Evolutionary conservation across 2,797 vertebrate genomes (phyloP).

Genomic region (Liasis olivaceus): DNA sequence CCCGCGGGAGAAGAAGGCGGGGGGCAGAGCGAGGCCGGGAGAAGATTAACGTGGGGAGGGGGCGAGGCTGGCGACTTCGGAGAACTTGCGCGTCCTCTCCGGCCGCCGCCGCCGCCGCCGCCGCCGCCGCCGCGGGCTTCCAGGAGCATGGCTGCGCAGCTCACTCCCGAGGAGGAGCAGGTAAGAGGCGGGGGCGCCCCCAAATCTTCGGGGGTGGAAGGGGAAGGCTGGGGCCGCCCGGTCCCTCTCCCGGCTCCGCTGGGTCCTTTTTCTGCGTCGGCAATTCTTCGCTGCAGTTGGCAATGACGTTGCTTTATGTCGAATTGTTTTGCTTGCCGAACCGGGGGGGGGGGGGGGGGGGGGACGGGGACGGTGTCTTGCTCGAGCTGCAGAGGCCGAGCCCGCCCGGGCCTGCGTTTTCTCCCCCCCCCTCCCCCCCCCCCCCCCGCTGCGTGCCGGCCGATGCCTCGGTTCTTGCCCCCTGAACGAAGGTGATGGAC

Average conservation of each 20-base stretch:
- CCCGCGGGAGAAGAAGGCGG: not conserved
- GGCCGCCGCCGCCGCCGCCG: too few species aligned
- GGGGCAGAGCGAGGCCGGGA: not conserved
- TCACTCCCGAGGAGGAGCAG: slow-evolving; percentile 93
- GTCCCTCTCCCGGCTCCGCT: not conserved
- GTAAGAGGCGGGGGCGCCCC: slow-evolving; percentile 69
- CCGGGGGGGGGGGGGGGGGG: not conserved
- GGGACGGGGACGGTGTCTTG: not conserved
- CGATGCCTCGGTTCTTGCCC: not conserved
- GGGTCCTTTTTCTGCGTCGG: not conserved
- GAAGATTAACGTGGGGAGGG: not conserved
- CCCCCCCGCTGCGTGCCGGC: too few species aligned
- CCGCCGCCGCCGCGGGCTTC: not conserved
- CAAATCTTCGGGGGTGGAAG: not conserved
- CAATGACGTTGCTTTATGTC: not conserved
- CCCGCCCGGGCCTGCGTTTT: not conserved
- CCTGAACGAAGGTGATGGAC: not conserved
- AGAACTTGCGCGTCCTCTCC: not conserved
- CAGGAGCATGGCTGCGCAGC: slow-evolving; percentile 84
- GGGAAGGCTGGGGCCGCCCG: too few species aligned
- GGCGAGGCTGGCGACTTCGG: not conserved
- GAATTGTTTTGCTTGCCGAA: not conserved
- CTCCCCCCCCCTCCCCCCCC: too few species aligned
- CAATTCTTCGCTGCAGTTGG: not conserved
- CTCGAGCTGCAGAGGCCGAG: not conserved